Conservation (phyloP, 2,113 vertebrate species). For the Pluvianellus socialis region DNA sequence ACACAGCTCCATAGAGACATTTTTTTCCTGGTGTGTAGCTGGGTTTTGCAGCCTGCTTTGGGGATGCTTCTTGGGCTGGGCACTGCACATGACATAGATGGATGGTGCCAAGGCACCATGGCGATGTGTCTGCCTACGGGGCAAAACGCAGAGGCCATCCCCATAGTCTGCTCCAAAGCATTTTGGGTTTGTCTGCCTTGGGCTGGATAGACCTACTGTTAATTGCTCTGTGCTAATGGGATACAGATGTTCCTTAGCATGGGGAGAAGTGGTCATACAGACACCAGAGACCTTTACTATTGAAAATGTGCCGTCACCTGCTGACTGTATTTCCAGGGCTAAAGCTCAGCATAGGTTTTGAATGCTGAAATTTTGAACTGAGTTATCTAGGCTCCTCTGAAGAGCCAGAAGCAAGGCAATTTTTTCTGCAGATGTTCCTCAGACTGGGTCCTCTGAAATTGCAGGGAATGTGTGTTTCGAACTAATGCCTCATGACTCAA, state of each 20-base stretch:
- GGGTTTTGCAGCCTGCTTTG: not conserved
- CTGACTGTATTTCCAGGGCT: not conserved
- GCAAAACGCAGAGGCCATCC: not conserved
- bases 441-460: not conserved
- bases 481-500: not conserved
- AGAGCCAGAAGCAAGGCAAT: not conserved
- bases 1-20: not conserved
- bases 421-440: not conserved
- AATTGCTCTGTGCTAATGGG: not conserved
- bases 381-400: not conserved
- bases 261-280: not conserved
- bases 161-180: not conserved
- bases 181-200: not conserved
- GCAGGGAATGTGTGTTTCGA: not conserved
- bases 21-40: not conserved
- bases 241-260: not conserved
- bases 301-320: not conserved
- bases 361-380: not conserved
- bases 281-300: not conserved
- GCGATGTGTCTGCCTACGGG: not conserved
- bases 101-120: not conserved
- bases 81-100: not conserved
- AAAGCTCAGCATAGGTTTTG: not conserved
- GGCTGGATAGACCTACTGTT: not conserved
- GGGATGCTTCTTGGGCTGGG: not conserved